Base-by-base conservation (phyloP, 2,888 invertebrate genomes). In the Lasioglossum calceatum region DNA sequence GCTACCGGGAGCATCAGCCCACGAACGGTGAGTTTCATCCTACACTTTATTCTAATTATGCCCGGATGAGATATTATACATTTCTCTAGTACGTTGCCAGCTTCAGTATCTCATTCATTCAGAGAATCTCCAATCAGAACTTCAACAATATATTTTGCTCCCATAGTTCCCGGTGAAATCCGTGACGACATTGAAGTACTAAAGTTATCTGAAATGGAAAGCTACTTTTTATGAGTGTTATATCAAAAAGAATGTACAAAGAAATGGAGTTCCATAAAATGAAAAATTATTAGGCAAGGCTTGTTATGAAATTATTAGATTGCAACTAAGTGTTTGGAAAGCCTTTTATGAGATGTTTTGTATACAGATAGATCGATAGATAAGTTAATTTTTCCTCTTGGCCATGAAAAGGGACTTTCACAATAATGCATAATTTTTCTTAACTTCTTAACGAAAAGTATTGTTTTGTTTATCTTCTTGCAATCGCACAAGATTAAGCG, bases 1-100 rank as follows among this genome's bases (percentile, higher is more conserved):
- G 98, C 58, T 98, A 97, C 94, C 97, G 98, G 94, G 98, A 98
- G 89, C 93, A 92, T 83, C 94, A 92, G 88, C 93, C 95, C 10
- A 94, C 92, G 80, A 95, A 95, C 86, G 95, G 95, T 95, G 42
- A 82, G 81, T 86, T 64, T 72, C 10, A 42, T 27, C 7, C n/a
- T 47, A 77, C 27, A 36, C 19, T 39, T 67, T 4, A 75, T 32
- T 47, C 12, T 12, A 4, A 4, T 27, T 42, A 19, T 39, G 27
- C 8, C 19, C 5, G 19, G 32, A 32, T 4, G 64, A 64, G 32
- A 27, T 32, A 27, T 0, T 7, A 27, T 27, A 27, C 27, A 27
- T 64, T 32, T 64, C 64, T 19, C 32, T 64, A 14, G 16, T 1
- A 7, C 32, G 14, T 32, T 2, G 2, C 16, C 32, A 64, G 7